Evolutionary conservation across 1,140 invertebrate genomes (phyloP).

Genomic region (Parapsyche elsis): DNA sequence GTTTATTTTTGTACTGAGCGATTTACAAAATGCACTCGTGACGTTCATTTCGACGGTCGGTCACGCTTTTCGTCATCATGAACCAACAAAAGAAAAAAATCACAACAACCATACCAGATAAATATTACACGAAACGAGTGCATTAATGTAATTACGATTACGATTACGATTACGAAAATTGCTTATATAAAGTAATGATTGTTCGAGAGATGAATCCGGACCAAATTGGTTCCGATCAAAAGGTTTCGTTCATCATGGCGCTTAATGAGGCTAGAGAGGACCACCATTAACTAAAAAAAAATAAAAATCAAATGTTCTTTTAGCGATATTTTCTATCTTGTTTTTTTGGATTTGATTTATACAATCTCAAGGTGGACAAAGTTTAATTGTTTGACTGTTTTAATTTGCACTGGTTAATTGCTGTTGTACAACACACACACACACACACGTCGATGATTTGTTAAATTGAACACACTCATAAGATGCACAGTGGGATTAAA

Average conservation of each 20-base stretch:
- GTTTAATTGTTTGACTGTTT: not conserved
- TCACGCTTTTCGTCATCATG: constrained; percentile 1
- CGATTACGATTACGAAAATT: constrained; percentile 34
- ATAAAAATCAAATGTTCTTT: not conserved
- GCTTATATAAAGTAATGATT: constrained; percentile 6
- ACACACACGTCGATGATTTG: not conserved
- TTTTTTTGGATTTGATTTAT: not conserved
- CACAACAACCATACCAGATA: not conserved
- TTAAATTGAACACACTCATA: not conserved
- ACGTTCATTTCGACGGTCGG: not conserved
- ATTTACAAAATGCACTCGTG: too few relatives aligned
- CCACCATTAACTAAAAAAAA: not conserved
- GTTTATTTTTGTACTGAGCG: too few relatives aligned
- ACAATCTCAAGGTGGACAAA: not conserved
- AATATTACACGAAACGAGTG: constrained; percentile 36
- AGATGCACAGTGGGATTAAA: too few relatives aligned
- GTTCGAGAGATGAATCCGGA: not conserved
- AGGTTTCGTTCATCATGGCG: constrained; percentile 31
- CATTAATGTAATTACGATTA: constrained; percentile 37
- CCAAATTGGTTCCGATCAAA: constrained; percentile 38
- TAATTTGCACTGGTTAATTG: too few relatives aligned
- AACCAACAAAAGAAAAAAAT: not conserved
- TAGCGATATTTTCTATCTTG: not conserved
- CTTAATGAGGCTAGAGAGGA: constrained; percentile 20
- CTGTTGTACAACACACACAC: too few relatives aligned